Evolutionary conservation across 2,113 vertebrate species (phyloP).

Genomic region (Gopherus flavomarginatus): DNA sequence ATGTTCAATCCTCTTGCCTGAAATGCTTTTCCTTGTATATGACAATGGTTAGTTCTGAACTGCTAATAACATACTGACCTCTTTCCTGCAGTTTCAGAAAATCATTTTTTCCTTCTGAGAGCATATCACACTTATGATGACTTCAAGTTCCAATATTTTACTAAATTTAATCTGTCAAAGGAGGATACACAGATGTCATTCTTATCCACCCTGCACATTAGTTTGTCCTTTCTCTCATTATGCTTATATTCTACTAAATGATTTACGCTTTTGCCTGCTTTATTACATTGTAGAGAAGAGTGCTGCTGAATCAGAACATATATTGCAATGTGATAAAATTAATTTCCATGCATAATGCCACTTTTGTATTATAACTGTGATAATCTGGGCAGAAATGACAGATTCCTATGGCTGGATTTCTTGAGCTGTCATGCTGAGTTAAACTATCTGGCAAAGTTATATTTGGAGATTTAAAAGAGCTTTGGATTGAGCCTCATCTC

Average conservation of each 20-base stretch:
- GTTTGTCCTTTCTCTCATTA: conserved; percentile 76
- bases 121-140: conserved; percentile 61
- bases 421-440: conserved; percentile 31
- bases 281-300: conserved; percentile 69
- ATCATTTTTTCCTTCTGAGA: conserved; percentile 42
- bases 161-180: conserved; percentile 74
- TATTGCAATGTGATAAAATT: conserved; percentile 67
- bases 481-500: conserved; percentile 19
- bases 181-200: conserved; percentile 67
- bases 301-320: conserved; percentile 68
- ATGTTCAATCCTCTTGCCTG: background rate
- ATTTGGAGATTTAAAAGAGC: conserved; percentile 27
- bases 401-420: background rate
- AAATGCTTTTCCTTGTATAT: background rate
- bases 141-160: conserved; percentile 75
- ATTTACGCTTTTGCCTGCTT: conserved; percentile 67
- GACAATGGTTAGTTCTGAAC: background rate
- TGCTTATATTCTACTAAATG: conserved; percentile 55
- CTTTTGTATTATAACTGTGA: background rate
- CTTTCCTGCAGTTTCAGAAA: conserved; percentile 41
- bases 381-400: conserved; percentile 17
- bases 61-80: conserved; percentile 23
- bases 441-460: conserved; percentile 31
- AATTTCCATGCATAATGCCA: conserved; percentile 62
- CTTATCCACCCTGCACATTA: conserved; percentile 60